A percentile compares a stretch with the other conserved stretches of the same genome.
Conservation (phyloP, 2,797 vertebrate genomes). For the Lacerta bilineata region DNA sequence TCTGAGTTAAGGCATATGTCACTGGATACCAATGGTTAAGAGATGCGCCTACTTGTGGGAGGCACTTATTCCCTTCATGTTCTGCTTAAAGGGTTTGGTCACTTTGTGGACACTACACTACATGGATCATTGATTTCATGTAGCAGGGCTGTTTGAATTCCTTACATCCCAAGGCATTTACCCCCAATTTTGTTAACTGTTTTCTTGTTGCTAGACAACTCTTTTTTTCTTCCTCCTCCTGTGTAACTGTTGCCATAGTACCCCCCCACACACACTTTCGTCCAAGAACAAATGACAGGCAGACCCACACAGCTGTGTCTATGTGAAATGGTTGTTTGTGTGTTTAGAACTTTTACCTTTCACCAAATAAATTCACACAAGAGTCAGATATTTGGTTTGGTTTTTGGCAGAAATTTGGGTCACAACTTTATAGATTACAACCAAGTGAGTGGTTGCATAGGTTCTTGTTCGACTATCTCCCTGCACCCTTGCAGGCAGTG, state of each 20-base stretch:
- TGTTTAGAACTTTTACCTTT: no score
- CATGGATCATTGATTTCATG: not conserved
- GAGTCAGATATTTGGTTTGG: no score
- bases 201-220: conserved; percentile 20
- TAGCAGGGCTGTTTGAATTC: not conserved
- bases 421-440: no score
- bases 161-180: conserved; percentile 15
- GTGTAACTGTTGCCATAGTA: conserved; percentile 53
- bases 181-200: not conserved
- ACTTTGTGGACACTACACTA: not conserved
- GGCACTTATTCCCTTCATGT: no score
- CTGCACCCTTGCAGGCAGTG: no score
- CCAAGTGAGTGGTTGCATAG: no score
- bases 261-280: not conserved
- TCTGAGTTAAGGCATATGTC: not conserved
- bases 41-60: no score
- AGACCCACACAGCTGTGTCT: not conserved
- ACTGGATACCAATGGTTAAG: not conserved
- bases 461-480: no score
- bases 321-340: conserved; percentile 43
- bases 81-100: not conserved
- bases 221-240: conserved; percentile 11
- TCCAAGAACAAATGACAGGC: conserved; percentile 35
- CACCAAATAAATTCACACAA: no score
- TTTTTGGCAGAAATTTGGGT: no score